Evolutionary conservation across 2,888 invertebrate genomes (phyloP).

Genomic region (Oscheius sp.): DNA sequence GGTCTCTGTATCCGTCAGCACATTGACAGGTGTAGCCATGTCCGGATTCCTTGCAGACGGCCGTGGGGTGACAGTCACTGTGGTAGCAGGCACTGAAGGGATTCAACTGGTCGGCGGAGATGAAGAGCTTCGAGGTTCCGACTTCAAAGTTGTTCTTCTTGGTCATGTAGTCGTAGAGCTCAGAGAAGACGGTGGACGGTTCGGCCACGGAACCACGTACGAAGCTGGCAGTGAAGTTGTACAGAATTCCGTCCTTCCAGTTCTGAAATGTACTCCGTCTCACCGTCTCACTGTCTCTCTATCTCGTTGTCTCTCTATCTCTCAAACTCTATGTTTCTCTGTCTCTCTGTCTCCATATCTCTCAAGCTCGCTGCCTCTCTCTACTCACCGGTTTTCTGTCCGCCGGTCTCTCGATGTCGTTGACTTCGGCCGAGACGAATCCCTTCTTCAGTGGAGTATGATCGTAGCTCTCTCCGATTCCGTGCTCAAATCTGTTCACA

Average conservation of each 20-base stretch:
- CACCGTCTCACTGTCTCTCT: too few species aligned
- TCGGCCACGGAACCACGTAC: constrained; percentile 57
- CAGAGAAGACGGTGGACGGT: constrained; percentile 56
- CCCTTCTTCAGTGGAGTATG: constrained; percentile 57
- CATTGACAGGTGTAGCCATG: constrained; percentile 48
- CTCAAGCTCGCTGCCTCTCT: too few species aligned
- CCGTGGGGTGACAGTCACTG: constrained; percentile 58
- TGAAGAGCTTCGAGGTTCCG: constrained; percentile 65
- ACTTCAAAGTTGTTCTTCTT: constrained; percentile 62
- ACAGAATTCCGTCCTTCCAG: constrained; percentile 65
- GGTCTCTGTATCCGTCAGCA: constrained; percentile 59
- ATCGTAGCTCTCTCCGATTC: constrained; percentile 56
- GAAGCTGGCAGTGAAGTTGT: constrained; percentile 68
- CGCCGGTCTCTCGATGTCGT: constrained; percentile 60
- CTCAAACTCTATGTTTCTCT: too few species aligned
- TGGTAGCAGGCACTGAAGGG: constrained; percentile 66
- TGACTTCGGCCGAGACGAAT: constrained; percentile 58
- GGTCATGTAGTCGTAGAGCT: constrained; percentile 59
- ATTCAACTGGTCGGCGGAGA: constrained; percentile 64
- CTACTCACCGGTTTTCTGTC: constrained; percentile 42
- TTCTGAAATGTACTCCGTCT: constrained; percentile 37
- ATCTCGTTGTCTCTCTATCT: too few species aligned
- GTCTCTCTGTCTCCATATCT: too few species aligned
- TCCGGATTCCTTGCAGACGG: constrained; percentile 58
- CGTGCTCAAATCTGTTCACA: constrained; percentile 54